A percentile compares a stretch with the other conserved stretches of the same genome.
These are phyloP conservation scores for Oeneis ivallda DNA, from an alignment of 2,888 invertebrate genomes.

Conservation along the genomic window DNA sequence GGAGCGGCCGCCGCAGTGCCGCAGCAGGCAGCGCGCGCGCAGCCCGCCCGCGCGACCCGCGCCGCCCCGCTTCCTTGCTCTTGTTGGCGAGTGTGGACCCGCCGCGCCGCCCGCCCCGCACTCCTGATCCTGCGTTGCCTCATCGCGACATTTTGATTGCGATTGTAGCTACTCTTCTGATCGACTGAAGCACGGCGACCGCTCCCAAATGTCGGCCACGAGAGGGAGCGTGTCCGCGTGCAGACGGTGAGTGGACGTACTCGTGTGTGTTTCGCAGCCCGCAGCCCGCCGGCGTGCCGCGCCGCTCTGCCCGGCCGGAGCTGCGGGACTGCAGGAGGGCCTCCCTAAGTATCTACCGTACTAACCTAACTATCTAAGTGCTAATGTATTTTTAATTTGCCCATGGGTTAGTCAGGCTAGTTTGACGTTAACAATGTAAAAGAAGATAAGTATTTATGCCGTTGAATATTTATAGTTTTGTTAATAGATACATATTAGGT, in stretches of 20 bases:
- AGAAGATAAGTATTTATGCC: no score
- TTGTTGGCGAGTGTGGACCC: constrained; percentile 45
- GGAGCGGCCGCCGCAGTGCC: constrained; percentile 52
- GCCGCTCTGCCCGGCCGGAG: not conserved
- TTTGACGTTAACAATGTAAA: no score
- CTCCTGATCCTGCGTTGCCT: not conserved
- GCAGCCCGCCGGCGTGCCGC: not conserved
- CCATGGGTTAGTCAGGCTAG: not conserved
- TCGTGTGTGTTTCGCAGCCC: not conserved
- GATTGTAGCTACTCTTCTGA: not conserved
- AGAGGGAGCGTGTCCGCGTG: no score
- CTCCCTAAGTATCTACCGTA: not conserved
- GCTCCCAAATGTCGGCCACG: no score
- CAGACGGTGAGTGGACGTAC: no score
- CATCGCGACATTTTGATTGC: not conserved
- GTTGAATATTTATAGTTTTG: no score
- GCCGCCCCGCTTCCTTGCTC: constrained; percentile 44
- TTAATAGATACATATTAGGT: no score
- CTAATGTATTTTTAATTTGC: not conserved
- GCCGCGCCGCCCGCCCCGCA: not conserved
- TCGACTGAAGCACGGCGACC: no score
- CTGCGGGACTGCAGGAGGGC: not conserved
- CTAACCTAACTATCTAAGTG: not conserved
- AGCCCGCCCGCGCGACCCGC: constrained; percentile 41
- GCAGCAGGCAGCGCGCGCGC: constrained; percentile 59